Evolutionary conservation across 2,797 vertebrate species (phyloP).

Genomic region (Peromyscus attwateri): DNA sequence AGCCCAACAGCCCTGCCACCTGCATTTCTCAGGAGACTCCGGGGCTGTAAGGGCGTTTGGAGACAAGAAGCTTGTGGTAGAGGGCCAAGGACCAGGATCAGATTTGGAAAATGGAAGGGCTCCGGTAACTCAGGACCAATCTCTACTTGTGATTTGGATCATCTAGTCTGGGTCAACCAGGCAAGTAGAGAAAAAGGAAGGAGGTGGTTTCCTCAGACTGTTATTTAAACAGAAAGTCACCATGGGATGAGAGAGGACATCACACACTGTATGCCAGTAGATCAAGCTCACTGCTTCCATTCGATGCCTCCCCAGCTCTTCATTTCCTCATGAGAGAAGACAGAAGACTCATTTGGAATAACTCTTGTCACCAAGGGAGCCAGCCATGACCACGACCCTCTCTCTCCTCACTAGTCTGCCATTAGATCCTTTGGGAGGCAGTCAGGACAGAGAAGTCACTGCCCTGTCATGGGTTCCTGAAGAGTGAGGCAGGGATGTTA

Average conservation of each 20-base stretch:
- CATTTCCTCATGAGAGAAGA: background rate
- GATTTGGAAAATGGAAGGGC: background rate
- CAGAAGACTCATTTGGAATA: background rate
- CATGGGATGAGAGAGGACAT: background rate
- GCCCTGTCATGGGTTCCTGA: background rate
- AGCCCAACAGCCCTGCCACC: too few species aligned
- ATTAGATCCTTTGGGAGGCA: background rate
- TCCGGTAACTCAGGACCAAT: background rate
- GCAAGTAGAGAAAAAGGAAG: background rate
- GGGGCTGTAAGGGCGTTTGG: fast-evolving
- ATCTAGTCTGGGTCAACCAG: background rate
- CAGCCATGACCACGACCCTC: background rate
- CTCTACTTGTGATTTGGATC: background rate
- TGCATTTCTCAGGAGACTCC: background rate
- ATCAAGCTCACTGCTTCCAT: background rate
- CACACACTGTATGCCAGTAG: background rate
- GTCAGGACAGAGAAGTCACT: background rate
- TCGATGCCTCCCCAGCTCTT: background rate
- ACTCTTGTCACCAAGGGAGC: too few species aligned
- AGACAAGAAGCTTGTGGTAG: background rate
- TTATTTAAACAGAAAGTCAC: background rate
- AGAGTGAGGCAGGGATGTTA: background rate
- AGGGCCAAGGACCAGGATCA: background rate
- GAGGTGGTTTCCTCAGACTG: background rate
- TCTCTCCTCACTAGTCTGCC: background rate